Percentiles rank a stretch among this genome's conserved stretches.
These are phyloP conservation scores for Microtus pennsylvanicus DNA, from an alignment of 2,113 vertebrate genomes.

Conservation along the genomic window DNA sequence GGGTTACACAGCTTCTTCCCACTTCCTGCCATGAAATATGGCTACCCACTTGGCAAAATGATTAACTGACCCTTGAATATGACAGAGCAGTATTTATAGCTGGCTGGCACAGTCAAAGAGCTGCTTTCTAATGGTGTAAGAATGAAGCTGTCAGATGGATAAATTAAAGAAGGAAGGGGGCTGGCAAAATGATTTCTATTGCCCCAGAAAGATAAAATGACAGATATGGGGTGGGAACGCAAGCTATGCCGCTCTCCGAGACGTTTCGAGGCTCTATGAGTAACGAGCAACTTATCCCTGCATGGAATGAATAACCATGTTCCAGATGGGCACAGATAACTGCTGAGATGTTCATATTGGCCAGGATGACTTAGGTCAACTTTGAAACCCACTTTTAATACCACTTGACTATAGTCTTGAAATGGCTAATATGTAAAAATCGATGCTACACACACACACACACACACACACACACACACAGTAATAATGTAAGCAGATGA, in stretches of 20 bases:
- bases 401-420: neutral
- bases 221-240: rapidly evolving
- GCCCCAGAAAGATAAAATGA: neutral
- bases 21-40: neutral
- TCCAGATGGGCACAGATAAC: neutral
- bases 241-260: neutral
- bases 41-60: neutral
- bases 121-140: conserved; percentile 22
- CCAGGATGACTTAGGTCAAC: neutral
- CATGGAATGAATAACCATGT: neutral
- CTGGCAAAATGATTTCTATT: neutral
- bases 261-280: neutral
- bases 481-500: neutral
- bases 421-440: neutral
- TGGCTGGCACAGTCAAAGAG: neutral
- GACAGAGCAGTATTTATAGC: neutral
- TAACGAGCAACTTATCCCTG: neutral
- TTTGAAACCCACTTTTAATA: neutral
- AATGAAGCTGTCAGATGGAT: neutral
- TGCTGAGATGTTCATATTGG: neutral
- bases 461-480: no score
- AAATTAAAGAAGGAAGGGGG: neutral
- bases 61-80: neutral
- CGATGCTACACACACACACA: neutral
- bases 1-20: neutral